Evolutionary conservation across 2,113 vertebrate species (phyloP), one percentile per base, ranked within the genome.

Genomic region (Irena cyanogastra): DNA sequence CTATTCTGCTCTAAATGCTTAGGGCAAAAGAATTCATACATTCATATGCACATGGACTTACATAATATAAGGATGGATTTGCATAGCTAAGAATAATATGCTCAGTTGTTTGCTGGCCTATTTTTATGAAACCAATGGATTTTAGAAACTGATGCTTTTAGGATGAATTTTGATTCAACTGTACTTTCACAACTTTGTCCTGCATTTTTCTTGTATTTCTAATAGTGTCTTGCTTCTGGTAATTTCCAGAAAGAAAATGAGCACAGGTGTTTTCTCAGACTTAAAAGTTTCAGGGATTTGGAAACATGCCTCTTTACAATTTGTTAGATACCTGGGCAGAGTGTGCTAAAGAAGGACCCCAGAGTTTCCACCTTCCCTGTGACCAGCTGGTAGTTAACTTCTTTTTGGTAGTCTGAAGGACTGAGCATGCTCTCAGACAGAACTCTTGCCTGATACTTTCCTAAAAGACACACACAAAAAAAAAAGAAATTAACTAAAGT

Each of bases 361-460:
- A 99, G 96, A 31, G 98, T 98, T 95, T 99, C 99, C 60, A 98
- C 98, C 77, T 98, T 98, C 35, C 99, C 99, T 8, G 98, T 98
- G 47, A 98, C 98, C 88, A 99, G 98, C 95, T 99, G 99, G 30
- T 98, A 98, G 74, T 90, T 98, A 79, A 99, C 99, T 97, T 99
- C 99, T 92, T 98, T 98, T 87, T 99, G 97, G 92, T 98, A 98
- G 52, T 99, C 99, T 4, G 86, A 98, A 17, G 99, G 98, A 74
- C 97, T 98, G 59, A 98, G 98, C 96, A 99, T 99, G 86, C 98
- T 98, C 97, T 99, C 99, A 11, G 99, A 98, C 45, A 99, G 98
- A 79, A 98, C 97, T 75, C 99, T 98, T 60, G 99, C 99, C 94
- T 99, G 99, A 89, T 99, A 99, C 92, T 99, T 99, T 70, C 99